Evolutionary conservation across 2,797 vertebrate genomes (phyloP).

Genomic region (Cichlasoma orientale): DNA sequence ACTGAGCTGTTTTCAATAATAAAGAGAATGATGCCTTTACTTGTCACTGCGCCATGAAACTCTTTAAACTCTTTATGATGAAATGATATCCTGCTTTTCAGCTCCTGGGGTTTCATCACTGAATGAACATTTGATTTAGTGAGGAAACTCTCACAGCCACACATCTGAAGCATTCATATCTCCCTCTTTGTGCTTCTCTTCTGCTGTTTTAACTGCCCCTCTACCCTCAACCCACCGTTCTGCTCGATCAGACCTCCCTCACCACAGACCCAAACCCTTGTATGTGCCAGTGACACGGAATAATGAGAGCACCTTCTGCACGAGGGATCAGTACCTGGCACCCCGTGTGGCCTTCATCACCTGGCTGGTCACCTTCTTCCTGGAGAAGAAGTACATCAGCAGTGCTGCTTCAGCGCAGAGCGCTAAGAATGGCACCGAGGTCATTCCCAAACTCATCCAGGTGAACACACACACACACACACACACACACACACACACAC

Average conservation of each 20-base stretch:
- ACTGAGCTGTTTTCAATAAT: not conserved
- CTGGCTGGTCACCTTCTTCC: conserved; percentile 99
- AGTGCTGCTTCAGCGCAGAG: conserved; percentile 81
- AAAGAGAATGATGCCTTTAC: not conserved
- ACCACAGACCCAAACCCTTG: conserved; percentile 91
- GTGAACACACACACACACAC: conserved; percentile 60
- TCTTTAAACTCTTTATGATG: not conserved
- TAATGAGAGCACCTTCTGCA: conserved; percentile 93
- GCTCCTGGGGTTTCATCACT: not conserved
- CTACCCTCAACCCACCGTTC: not conserved
- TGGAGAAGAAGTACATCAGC: conserved; percentile 96
- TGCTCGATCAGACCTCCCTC: conserved; percentile 87
- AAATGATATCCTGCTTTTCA: not conserved
- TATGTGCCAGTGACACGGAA: conserved; percentile 89
- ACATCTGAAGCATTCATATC: not conserved
- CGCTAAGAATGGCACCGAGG: conserved; percentile 92
- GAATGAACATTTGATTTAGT: not conserved
- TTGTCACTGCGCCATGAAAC: no score
- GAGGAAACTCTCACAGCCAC: not conserved
- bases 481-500: no score
- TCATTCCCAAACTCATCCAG: conserved; percentile 95
- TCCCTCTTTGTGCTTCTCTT: not conserved
- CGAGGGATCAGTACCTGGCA: conserved; percentile 94
- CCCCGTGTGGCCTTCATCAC: conserved; percentile 97
- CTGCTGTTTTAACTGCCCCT: not conserved